A percentile compares a stretch with the other conserved stretches of the same genome.
These are phyloP conservation scores for Holotrichia oblita DNA, from an alignment of 1,140 invertebrate genomes.

Conservation along the genomic window DNA sequence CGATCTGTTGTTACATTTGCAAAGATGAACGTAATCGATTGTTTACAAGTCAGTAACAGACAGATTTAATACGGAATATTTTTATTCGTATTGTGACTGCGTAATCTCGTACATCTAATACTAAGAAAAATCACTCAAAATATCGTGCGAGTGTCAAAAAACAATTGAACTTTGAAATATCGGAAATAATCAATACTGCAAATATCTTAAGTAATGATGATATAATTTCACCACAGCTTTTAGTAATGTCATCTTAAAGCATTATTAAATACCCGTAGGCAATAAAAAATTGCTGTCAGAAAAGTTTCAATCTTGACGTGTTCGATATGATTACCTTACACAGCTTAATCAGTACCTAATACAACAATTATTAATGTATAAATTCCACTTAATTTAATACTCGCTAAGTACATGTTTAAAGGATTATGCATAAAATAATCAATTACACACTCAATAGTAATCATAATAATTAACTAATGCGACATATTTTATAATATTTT, in stretches of 20 bases:
- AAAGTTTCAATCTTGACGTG: not conserved
- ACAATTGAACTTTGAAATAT: slow-evolving; percentile 14
- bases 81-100: not conserved
- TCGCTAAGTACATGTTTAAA: not conserved
- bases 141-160: not conserved
- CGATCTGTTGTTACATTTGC: not conserved
- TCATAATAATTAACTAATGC: no score
- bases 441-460: no score
- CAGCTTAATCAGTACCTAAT: not conserved
- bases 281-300: no score
- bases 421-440: not conserved
- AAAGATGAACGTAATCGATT: not conserved
- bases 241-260: not conserved
- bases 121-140: no score
- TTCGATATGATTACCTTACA: not conserved
- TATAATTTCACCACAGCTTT: not conserved
- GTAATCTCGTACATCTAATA: no score
- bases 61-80: not conserved
- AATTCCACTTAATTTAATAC: not conserved
- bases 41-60: slow-evolving; percentile 7
- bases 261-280: not conserved
- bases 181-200: not conserved
- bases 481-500: no score
- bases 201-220: not conserved
- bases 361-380: not conserved